A percentile compares a stretch with the other conserved stretches of the same genome.
Conservation (phyloP, 2,113 vertebrate species). For the Silurus meridionalis region DNA sequence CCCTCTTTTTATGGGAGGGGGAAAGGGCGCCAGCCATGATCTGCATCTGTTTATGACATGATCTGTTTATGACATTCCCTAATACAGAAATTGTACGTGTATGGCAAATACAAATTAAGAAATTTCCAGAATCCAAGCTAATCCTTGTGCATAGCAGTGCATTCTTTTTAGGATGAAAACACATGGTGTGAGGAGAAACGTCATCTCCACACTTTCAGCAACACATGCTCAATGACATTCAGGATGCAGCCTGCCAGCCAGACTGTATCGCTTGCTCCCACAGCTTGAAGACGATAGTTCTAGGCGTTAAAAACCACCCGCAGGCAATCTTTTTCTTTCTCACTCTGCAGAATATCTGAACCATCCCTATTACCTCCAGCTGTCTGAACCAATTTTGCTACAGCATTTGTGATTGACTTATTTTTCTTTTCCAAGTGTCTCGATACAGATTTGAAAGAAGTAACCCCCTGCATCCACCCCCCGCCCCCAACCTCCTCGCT, state of each 20-base stretch:
- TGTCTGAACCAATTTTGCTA: conserved; percentile 37
- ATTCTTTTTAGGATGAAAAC: conserved; percentile 30
- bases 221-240: conserved; percentile 47
- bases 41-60: not conserved
- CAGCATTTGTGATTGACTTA: conserved; percentile 31
- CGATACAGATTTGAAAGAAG: conserved; percentile 31
- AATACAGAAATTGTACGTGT: not conserved
- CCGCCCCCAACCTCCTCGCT: not conserved
- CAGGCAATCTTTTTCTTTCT: conserved; percentile 42
- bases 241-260: conserved; percentile 40
- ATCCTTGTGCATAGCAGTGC: conserved; percentile 4
- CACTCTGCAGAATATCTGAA: conserved; percentile 26
- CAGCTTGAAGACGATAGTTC: conserved; percentile 41
- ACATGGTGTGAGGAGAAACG: conserved; percentile 23
- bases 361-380: conserved; percentile 39
- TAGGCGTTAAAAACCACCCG: conserved; percentile 43
- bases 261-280: conserved; percentile 33
- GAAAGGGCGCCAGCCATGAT: no score
- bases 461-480: no score
- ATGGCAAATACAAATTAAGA: not conserved
- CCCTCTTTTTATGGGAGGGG: no score
- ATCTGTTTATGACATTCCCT: not conserved
- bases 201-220: conserved; percentile 29
- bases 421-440: conserved; percentile 10
- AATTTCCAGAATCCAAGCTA: not conserved